These are phyloP conservation scores for Drosophila virilis DNA, from an alignment of 1,140 invertebrate species.

Conservation along the genomic window DNA sequence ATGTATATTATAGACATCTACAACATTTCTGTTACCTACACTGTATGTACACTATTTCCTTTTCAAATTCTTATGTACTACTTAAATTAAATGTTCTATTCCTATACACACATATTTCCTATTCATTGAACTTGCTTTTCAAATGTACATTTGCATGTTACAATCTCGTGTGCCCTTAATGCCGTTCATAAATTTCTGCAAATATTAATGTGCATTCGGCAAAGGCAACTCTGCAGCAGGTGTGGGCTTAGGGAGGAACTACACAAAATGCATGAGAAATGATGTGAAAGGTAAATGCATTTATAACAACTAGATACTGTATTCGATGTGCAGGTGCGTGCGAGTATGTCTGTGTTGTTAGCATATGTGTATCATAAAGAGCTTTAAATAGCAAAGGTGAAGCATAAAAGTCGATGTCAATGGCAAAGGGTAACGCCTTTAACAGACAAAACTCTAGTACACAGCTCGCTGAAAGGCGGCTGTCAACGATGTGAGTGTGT, in stretches of 20 bases:
- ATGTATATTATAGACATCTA: too few species aligned
- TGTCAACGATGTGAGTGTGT: conserved; percentile 9
- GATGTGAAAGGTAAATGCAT: conserved; percentile 64
- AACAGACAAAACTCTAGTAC: not conserved
- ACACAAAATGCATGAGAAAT: conserved; percentile 41
- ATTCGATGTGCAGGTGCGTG: conserved; percentile 4
- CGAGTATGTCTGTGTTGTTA: not conserved
- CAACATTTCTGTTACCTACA: too few species aligned
- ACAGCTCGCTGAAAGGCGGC: conserved; percentile 14
- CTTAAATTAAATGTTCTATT: too few species aligned
- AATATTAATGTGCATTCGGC: conserved; percentile 39
- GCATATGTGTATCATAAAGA: conserved; percentile 3
- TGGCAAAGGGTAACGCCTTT: conserved; percentile 2
- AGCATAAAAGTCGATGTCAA: conserved; percentile 17
- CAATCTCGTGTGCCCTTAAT: conserved; percentile 41
- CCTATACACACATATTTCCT: conserved; percentile 46
- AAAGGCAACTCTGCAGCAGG: conserved; percentile 5
- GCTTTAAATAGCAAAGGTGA: conserved; percentile 29
- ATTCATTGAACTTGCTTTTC: conserved; percentile 60
- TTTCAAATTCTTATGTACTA: too few species aligned
- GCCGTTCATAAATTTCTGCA: conserved; percentile 41
- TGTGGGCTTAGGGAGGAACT: not conserved
- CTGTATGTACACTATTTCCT: too few species aligned
- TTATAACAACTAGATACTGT: conserved; percentile 36
- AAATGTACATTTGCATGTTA: conserved; percentile 40